Evolutionary conservation across 2,113 vertebrate genomes (phyloP), one percentile per base, ranked within the genome.

Genomic region (Entelurus aequoreus): DNA sequence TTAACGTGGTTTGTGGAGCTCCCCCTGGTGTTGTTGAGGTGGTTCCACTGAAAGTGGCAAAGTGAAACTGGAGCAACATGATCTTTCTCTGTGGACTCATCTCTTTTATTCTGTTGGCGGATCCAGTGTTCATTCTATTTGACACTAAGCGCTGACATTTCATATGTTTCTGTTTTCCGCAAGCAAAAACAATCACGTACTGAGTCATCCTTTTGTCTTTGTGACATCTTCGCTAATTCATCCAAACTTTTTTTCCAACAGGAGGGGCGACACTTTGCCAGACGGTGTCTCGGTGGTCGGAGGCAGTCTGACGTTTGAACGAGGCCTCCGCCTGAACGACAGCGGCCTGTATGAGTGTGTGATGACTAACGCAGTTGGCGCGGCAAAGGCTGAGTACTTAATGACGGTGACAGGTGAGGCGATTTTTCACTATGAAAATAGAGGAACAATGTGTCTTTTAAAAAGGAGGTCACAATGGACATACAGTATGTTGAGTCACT

Each of bases 331-430:
- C 1, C 0, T 44, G 0, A 87, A 85, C 1, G 94, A 95, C 65
- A 87, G 85, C 0, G 94, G 94, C 0, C 51, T 82, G 14, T 98
- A 94, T 1, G 50, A 92, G 40, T 98, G 95, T 48, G 81, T 61
- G 0, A 91, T 90, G 35, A 75, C 60, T 52, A 98, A 95, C 67
- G 65, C 19, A 0, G 76, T 92, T 1, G 92, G 92, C 8, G 65
- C 72, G 0, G 89, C 85, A 59, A 88, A 82, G 60, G 75, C 80
- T 0, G 85, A 76, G 6, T 88, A 87, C 47, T 74, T 42, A 0
- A 57, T 96, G 63, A 74, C 63, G 4, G 59, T 97, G 37, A 11
- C 70, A 58, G 87, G 94, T 91, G 57, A 63, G 37, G 4, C 8
- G 8, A 37, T 16, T 16, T 16, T 37, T n/a, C 8, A 42, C 10